Evolutionary conservation across 37 sponge, comb jelly and placozoan genomes (phyloP).

Genomic region (Ephydatia muelleri): DNA sequence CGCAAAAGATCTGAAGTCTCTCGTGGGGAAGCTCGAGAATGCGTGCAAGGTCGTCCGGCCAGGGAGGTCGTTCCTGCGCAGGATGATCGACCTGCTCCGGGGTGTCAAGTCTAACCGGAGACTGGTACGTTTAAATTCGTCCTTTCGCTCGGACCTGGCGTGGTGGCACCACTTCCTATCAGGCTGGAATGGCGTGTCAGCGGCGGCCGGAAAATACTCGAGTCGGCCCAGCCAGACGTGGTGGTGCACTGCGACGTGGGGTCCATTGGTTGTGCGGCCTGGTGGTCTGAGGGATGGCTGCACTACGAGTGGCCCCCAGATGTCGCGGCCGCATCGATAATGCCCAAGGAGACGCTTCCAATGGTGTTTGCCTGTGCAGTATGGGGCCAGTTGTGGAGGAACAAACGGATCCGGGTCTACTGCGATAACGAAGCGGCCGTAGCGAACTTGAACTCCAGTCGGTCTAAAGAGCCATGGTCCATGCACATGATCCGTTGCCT

Average conservation of each 20-base stretch:
- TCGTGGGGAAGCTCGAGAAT: slow-evolving; percentile 7
- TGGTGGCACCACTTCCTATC: slow-evolving; percentile 27
- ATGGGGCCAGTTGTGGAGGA: slow-evolving; percentile 17
- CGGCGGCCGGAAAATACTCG: not conserved
- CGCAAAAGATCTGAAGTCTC: not conserved
- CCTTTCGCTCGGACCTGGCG: slow-evolving; percentile 11
- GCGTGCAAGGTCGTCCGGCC: slow-evolving; percentile 17
- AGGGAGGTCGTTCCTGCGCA: slow-evolving; percentile 8
- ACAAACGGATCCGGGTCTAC: not conserved
- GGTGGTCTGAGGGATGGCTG: not conserved
- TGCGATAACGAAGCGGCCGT: slow-evolving; percentile 37
- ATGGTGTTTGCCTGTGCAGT: slow-evolving; percentile 16
- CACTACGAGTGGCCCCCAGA: not conserved
- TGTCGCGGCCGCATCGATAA: not conserved
- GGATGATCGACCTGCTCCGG: not conserved
- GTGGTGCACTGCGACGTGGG: not conserved
- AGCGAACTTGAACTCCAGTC: slow-evolving; percentile 15
- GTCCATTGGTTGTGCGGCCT: not conserved
- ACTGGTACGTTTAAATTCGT: not conserved
- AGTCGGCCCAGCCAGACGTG: not conserved
- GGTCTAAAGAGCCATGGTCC: not conserved
- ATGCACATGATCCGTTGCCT: slow-evolving; percentile 49
- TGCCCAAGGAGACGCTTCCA: slow-evolving; percentile 38
- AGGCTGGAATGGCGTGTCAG: slow-evolving; percentile 18
- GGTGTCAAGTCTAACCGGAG: not conserved